Conservation (phyloP, 64 coral and sea anemone species). For the Orbicella faveolata region DNA sequence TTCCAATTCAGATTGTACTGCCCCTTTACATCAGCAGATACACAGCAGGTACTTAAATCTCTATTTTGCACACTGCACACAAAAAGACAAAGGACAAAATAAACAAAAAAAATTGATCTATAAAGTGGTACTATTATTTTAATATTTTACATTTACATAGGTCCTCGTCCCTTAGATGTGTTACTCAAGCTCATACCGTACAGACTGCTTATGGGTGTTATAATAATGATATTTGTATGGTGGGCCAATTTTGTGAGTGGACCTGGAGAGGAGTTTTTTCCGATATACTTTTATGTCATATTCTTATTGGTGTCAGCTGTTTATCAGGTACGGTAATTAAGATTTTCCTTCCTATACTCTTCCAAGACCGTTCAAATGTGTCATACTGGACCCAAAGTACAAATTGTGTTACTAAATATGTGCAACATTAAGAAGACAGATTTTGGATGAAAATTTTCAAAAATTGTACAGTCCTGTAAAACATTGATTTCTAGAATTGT, state of each 20-base stretch:
- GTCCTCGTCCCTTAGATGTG: slow-evolving; percentile 71
- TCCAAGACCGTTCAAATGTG: no score
- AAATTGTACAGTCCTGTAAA: no score
- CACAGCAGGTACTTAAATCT: slow-evolving; percentile 69
- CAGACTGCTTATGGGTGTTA: slow-evolving; percentile 70
- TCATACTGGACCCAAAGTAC: no score
- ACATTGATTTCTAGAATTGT: no score
- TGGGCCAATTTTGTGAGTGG: slow-evolving; percentile 82
- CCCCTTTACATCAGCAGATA: slow-evolving; percentile 91
- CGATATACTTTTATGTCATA: slow-evolving; percentile 74
- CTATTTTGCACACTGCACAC: no score
- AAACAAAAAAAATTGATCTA: no score
- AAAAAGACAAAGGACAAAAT: no score
- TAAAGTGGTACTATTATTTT: not conserved
- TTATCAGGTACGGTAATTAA: slow-evolving; percentile 67
- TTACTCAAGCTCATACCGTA: slow-evolving; percentile 69
- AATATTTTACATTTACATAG: slow-evolving; percentile 18
- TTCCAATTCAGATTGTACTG: slow-evolving; percentile 91
- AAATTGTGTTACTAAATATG: no score
- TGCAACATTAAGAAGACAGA: no score
- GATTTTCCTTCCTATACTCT: no score
- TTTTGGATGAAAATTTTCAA: no score
- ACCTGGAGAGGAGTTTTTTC: slow-evolving; percentile 68
- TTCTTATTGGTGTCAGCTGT: slow-evolving; percentile 81
- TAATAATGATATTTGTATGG: slow-evolving; percentile 86